Base-by-base conservation (phyloP, 2,113 vertebrate genomes). In the Candoia aspera region DNA sequence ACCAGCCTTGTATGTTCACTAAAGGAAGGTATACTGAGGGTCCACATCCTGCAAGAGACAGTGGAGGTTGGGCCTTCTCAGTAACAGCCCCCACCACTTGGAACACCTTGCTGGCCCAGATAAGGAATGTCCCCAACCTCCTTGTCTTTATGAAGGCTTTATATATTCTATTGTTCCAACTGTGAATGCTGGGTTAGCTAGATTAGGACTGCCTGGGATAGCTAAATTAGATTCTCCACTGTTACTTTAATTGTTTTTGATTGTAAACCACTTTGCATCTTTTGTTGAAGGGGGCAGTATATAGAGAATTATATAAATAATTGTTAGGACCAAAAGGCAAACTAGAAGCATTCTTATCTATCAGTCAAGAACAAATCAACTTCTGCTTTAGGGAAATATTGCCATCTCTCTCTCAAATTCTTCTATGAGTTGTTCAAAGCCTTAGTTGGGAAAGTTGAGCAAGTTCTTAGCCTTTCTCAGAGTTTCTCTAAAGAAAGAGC, bases 341-440 rank as follows among this genome's bases (percentile, higher is more conserved):
- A 6, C 19, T 17, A 88, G 58, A 46, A 64, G 24, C 11, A 46
- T 89, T 42, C 13, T 37, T 57, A 59, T 59, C 6, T 4, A 10
- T n/a, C 59, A 53, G 37, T 59, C n/a, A 24, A 59, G 37, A 19
- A 59, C 24, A 49, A 62, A 29, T 15, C 29, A 54, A n/a, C 26
- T 46, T 62, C 29, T 96, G 94, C 42, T 73, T 94, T 92, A 93
- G 94, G 23, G n/a, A 84, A 87, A 54, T 46, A 93, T 73, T 46
- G 79, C 4, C 92, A 86, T 94, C 95, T 96, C 94, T 93, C 91
- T 64, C 90, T 94, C 89, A 94, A 24, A 37, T 87, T 89, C 85
- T 95, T 92, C 93, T 94, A 93, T 93, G 29, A 91, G 85, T 19
- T 21, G 91, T 96, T 97, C 94, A 95, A 93, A 96, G 92, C 29